A percentile compares a stretch with the other conserved stretches of the same genome.
phyloP scores from a whole-genome alignment of 1,140 invertebrate species.

The Galleria mellonella region DNA sequence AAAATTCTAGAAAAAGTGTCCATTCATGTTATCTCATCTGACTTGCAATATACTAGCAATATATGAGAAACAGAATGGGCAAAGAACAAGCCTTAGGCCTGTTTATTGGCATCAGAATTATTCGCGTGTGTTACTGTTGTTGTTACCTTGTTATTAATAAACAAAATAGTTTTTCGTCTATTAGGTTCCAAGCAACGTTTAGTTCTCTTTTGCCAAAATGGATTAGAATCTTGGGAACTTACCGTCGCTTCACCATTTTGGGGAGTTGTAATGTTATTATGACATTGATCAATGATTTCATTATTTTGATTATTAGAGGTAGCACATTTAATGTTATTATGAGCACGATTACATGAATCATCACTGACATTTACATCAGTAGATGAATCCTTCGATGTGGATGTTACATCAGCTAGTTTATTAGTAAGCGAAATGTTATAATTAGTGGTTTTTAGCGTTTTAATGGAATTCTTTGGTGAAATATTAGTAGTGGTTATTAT shows the following conservation, averaged over 20 bases:
- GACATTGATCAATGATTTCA: neutral
- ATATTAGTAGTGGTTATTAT: constrained; percentile 72
- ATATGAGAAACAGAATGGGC: constrained; percentile 47
- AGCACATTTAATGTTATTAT: neutral
- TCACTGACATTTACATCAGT: neutral
- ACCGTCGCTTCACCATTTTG: constrained; percentile 16
- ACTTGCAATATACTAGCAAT: constrained; percentile 39
- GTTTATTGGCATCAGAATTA: constrained; percentile 17
- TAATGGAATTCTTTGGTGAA: constrained; percentile 71
- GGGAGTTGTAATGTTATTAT: neutral
- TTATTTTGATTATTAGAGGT: neutral
- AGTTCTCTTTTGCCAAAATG: constrained; percentile 63
- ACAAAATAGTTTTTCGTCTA: constrained; percentile 64
- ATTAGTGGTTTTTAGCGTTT: constrained; percentile 47
- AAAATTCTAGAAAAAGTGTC: constrained; percentile 41
- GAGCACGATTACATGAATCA: neutral
- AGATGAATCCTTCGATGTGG: constrained; percentile 23
- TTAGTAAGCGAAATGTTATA: constrained; percentile 35
- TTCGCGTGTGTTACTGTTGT: constrained; percentile 33
- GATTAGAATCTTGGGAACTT: constrained; percentile 64
- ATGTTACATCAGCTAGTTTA: constrained; percentile 34
- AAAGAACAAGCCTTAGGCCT: constrained; percentile 11
- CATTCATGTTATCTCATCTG: constrained; percentile 43
- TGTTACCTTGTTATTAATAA: constrained; percentile 65
- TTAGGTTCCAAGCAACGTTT: constrained; percentile 59